These are phyloP conservation scores for Xyliphius kryptos DNA, from an alignment of 2,113 vertebrate species.

Conservation along the genomic window DNA sequence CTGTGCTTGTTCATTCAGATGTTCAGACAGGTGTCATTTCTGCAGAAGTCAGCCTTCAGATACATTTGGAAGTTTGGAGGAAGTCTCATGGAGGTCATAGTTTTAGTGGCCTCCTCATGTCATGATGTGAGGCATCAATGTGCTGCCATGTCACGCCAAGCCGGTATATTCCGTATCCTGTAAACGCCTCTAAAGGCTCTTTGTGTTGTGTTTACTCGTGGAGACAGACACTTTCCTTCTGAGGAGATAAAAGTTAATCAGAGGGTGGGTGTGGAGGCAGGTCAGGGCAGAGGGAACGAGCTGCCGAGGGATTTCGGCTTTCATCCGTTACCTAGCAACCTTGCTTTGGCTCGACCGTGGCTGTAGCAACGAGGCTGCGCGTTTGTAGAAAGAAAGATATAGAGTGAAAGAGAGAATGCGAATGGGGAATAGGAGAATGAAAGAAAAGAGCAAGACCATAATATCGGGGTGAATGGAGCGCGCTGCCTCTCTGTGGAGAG, in stretches of 20 bases:
- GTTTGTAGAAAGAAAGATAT: too few species aligned
- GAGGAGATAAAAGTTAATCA: conserved; percentile 42
- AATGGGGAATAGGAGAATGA: conserved; percentile 6
- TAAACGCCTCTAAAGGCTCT: conserved; percentile 9
- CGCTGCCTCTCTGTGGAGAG: neutral
- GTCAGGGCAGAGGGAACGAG: conserved; percentile 53
- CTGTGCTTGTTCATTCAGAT: too few species aligned
- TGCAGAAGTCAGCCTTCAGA: too few species aligned
- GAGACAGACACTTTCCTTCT: conserved; percentile 29
- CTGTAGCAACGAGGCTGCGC: conserved; percentile 32
- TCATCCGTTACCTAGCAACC: conserved; percentile 71
- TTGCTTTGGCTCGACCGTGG: conserved; percentile 53
- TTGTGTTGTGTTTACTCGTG: conserved; percentile 5
- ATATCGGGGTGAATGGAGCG: conserved; percentile 2
- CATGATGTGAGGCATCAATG: too few species aligned
- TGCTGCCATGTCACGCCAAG: too few species aligned
- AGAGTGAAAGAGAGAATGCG: neutral
- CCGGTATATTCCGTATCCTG: too few species aligned
- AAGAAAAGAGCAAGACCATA: conserved; percentile 20
- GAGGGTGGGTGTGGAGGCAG: conserved; percentile 44
- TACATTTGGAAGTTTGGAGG: too few species aligned
- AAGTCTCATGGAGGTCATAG: too few species aligned
- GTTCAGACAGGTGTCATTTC: too few species aligned
- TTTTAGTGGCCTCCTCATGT: too few species aligned
- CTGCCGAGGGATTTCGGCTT: conserved; percentile 70